A percentile compares a stretch with the other conserved stretches of the same genome.
phyloP scores from a whole-genome alignment of 2,113 vertebrate genomes.

The Atractosteus spatula region DNA sequence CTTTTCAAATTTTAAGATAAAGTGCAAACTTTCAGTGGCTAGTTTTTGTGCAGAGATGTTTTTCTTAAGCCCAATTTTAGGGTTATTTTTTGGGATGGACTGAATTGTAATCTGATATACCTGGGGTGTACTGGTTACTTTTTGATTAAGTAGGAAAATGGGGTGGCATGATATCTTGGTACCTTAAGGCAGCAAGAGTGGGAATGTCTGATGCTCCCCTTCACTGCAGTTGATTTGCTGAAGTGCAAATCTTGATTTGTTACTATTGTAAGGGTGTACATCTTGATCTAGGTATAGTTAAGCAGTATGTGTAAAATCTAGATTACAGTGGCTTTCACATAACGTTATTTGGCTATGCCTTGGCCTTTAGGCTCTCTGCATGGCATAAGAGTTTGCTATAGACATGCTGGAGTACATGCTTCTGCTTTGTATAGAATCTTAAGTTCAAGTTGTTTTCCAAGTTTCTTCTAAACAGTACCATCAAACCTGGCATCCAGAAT shows the following conservation, averaged over 20 bases:
- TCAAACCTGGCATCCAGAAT: constrained; percentile 50
- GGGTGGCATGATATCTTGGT: neutral
- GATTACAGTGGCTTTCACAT: neutral
- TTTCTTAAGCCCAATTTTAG: too few relatives aligned
- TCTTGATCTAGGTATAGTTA: neutral
- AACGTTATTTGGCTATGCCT: too few relatives aligned
- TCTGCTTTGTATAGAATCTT: constrained; percentile 5
- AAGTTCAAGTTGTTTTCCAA: constrained; percentile 36
- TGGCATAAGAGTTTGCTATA: too few relatives aligned
- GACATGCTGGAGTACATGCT: neutral
- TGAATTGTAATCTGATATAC: too few relatives aligned
- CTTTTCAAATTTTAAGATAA: constrained; percentile 43
- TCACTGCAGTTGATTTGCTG: neutral
- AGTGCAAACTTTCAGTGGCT: constrained; percentile 38
- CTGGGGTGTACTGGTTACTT: too few relatives aligned
- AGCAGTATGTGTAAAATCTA: neutral
- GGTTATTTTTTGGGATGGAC: too few relatives aligned
- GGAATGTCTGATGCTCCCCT: too few relatives aligned
- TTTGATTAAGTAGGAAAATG: neutral
- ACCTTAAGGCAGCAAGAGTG: constrained; percentile 3
- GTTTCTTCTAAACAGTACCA: constrained; percentile 48
- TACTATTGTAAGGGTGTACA: neutral
- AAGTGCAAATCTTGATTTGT: too few relatives aligned
- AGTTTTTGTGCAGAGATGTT: neutral
- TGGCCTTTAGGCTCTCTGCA: too few relatives aligned